Evolutionary conservation across 2,113 vertebrate species (phyloP).

Genomic region (Thalassoma bifasciatum): DNA sequence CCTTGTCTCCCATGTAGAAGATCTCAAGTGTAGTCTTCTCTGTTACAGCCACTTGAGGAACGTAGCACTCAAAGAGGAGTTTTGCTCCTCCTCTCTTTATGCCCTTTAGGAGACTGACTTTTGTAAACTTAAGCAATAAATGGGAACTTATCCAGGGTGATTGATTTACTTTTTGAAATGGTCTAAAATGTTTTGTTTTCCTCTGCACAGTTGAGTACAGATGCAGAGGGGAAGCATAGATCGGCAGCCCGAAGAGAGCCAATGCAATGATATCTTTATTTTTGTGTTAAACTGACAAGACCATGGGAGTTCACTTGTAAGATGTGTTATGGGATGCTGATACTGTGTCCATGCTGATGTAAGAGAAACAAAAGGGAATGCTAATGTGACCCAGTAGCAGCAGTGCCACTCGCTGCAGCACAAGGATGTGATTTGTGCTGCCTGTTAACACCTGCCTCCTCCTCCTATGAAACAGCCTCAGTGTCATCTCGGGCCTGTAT

Average conservation of each 20-base stretch:
- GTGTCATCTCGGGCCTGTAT: constrained; percentile 50
- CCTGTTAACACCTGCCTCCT: constrained; percentile 72
- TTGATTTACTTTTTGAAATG: neutral
- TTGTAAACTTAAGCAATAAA: neutral
- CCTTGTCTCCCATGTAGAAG: constrained; percentile 58
- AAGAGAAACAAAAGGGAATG: constrained; percentile 69
- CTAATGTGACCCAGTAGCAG: constrained; percentile 72
- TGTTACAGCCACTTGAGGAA: constrained; percentile 58
- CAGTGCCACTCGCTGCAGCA: constrained; percentile 59
- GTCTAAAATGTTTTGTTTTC: constrained; percentile 3
- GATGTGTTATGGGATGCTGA: constrained; percentile 23
- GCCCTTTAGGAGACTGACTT: constrained; percentile 44
- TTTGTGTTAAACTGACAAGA: neutral
- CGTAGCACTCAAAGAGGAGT: constrained; percentile 28
- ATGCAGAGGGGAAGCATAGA: neutral
- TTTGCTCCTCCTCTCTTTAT: constrained; percentile 52
- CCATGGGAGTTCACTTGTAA: neutral
- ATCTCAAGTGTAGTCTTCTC: constrained; percentile 44
- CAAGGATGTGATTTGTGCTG: constrained; percentile 77
- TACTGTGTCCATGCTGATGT: constrained; percentile 43
- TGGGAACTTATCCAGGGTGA: constrained; percentile 10
- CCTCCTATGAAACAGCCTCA: constrained; percentile 69
- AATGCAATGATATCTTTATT: neutral
- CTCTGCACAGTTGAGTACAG: neutral
- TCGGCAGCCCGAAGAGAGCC: neutral